A percentile compares a stretch with the other conserved stretches of the same genome.
Evolutionary conservation across 1,140 invertebrate species (phyloP).

Genomic region (Apis laboriosa): DNA sequence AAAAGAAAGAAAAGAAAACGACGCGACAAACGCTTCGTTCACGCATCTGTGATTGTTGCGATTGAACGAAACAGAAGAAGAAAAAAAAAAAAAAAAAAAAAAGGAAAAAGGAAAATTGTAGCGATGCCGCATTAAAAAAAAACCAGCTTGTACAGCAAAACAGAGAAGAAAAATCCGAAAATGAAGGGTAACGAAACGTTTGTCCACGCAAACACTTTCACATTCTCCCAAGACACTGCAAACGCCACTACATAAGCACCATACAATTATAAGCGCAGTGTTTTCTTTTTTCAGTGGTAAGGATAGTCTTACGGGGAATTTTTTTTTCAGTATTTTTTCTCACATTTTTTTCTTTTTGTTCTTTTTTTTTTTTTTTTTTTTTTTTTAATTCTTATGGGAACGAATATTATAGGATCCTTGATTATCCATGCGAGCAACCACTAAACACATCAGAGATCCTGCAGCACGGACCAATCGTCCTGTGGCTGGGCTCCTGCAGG

Average conservation of each 20-base stretch:
- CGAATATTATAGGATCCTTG: slow-evolving; percentile 45
- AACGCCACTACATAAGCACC: slow-evolving; percentile 64
- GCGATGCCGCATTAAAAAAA: not conserved
- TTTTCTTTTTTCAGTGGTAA: slow-evolving; percentile 53
- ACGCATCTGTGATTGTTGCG: not conserved
- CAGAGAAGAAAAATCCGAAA: slow-evolving; percentile 29
- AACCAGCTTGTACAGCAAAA: slow-evolving; percentile 28
- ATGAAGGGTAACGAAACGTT: slow-evolving; percentile 49
- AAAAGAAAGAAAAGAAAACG: slow-evolving; percentile 19
- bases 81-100: not conserved
- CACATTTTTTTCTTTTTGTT: not conserved
- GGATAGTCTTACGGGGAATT: slow-evolving; percentile 50
- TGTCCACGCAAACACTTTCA: slow-evolving; percentile 63
- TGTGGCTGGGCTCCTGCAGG: slow-evolving; percentile 71
- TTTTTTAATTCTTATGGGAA: slow-evolving; percentile 14
- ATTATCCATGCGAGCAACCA: slow-evolving; percentile 70
- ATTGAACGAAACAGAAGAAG: not conserved
- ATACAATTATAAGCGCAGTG: slow-evolving; percentile 71
- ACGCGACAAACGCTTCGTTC: slow-evolving; percentile 32
- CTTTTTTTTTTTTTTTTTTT: not conserved
- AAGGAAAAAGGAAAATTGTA: not conserved
- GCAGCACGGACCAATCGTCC: slow-evolving; percentile 73
- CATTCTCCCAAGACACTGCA: slow-evolving; percentile 59
- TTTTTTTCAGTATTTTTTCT: slow-evolving; percentile 11
- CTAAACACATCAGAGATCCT: slow-evolving; percentile 67